Percentiles rank a stretch among this genome's conserved stretches.
phyloP scores from a whole-genome alignment of 2,797 vertebrate genomes.

The Hylomyscus alleni region DNA sequence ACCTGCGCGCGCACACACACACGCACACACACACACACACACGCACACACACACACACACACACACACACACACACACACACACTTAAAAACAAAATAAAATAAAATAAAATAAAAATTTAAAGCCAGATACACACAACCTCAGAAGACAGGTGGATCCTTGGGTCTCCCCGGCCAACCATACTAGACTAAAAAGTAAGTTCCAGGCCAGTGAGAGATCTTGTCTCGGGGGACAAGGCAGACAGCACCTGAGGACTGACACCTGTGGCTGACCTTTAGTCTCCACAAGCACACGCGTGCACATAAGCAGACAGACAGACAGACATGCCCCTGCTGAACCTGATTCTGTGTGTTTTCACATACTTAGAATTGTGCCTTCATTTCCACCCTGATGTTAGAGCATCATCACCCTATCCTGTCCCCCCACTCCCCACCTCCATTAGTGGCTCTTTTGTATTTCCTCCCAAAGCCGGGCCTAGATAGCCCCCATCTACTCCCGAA shows the following conservation, averaged over 20 bases:
- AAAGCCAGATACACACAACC: background rate
- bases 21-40: background rate
- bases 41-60: background rate
- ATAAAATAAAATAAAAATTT: background rate
- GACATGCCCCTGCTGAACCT: background rate
- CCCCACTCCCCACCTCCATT: no score
- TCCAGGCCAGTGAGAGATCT: background rate
- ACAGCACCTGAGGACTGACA: background rate
- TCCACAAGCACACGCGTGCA: background rate
- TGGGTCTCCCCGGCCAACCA: background rate
- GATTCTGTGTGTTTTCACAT: background rate
- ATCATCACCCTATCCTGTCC: background rate
- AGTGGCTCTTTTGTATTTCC: background rate
- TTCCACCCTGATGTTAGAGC: background rate
- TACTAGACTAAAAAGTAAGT: background rate
- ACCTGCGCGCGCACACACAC: background rate
- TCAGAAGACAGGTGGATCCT: background rate
- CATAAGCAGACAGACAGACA: no score
- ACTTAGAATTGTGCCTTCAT: background rate
- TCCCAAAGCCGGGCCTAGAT: background rate
- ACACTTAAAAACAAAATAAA: background rate
- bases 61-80: background rate
- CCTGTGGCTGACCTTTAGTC: background rate
- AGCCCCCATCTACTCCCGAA: background rate
- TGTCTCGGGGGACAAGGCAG: background rate